Conservation (phyloP, 2,888 invertebrate species). For the Morpho achilles region DNA sequence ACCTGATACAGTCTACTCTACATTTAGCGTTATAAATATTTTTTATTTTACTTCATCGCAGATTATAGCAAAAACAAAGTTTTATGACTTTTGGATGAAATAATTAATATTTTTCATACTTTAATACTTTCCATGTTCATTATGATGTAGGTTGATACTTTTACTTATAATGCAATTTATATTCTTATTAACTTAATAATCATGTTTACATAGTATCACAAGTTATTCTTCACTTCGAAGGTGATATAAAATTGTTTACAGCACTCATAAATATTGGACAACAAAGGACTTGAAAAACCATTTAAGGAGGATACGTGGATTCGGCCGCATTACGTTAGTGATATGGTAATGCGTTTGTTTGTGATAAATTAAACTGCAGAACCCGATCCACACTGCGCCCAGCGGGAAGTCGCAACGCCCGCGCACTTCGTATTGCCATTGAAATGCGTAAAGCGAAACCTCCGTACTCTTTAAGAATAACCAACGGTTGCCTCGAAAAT, state of each 20-base stretch:
- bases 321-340: constrained; percentile 71
- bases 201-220: constrained; percentile 55
- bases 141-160: no score
- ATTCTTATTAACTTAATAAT: constrained; percentile 12
- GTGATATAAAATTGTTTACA: constrained; percentile 60
- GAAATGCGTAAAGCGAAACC: constrained; percentile 51
- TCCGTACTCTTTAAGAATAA: constrained; percentile 62
- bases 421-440: constrained; percentile 43
- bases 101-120: no score
- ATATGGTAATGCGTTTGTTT: constrained; percentile 78
- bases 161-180: no score
- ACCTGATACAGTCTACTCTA: no score
- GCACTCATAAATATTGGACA: constrained; percentile 70
- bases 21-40: no score
- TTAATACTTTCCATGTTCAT: no score
- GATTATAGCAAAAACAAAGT: no score
- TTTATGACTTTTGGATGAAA: no score
- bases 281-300: constrained; percentile 73
- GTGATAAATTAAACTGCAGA: constrained; percentile 56
- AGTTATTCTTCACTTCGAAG: constrained; percentile 49
- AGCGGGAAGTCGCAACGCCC: constrained; percentile 62
- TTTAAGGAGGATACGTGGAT: constrained; percentile 71
- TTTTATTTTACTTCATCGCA: no score
- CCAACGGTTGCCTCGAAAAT: constrained; percentile 44
- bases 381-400: constrained; percentile 48